Percentiles rank a stretch among this genome's conserved stretches.
These are phyloP conservation scores for Lophura nycthemera DNA, from an alignment of 2,113 vertebrate genomes.

Conservation along the genomic window DNA sequence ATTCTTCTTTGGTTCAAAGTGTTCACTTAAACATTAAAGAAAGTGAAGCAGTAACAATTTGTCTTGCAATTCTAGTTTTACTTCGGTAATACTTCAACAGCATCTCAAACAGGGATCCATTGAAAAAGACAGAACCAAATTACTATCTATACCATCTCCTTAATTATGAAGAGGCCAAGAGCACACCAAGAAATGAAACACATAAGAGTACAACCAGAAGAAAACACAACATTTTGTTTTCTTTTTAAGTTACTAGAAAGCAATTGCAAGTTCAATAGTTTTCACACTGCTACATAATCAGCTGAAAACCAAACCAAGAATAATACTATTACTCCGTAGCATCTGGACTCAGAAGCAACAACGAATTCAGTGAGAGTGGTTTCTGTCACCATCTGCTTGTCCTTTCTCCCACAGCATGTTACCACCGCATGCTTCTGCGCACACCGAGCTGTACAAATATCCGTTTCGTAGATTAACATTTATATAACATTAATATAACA, in stretches of 20 bases:
- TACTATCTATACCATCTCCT: not conserved
- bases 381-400: slow-evolving; percentile 67
- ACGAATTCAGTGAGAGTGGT: not conserved
- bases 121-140: not conserved
- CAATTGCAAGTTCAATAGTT: not conserved
- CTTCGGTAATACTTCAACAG: not conserved
- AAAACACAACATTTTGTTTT: not conserved
- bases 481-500: not conserved
- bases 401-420: slow-evolving; percentile 40
- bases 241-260: not conserved
- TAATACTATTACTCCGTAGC: not conserved
- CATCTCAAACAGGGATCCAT: not conserved
- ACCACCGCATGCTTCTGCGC: slow-evolving; percentile 32
- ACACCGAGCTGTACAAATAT: not conserved
- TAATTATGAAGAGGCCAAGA: not conserved
- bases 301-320: not conserved
- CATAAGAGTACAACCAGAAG: not conserved
- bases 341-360: slow-evolving; percentile 1
- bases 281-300: not conserved
- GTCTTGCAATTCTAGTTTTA: not conserved
- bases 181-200: not conserved
- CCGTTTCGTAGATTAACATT: not conserved
- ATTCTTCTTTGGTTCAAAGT: not conserved
- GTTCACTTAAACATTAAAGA: not conserved
- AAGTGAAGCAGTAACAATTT: not conserved